Percentiles rank a stretch among this genome's conserved stretches.
phyloP scores from a whole-genome alignment of 2,888 invertebrate genomes.

The Yponomeuta cagnagella region DNA sequence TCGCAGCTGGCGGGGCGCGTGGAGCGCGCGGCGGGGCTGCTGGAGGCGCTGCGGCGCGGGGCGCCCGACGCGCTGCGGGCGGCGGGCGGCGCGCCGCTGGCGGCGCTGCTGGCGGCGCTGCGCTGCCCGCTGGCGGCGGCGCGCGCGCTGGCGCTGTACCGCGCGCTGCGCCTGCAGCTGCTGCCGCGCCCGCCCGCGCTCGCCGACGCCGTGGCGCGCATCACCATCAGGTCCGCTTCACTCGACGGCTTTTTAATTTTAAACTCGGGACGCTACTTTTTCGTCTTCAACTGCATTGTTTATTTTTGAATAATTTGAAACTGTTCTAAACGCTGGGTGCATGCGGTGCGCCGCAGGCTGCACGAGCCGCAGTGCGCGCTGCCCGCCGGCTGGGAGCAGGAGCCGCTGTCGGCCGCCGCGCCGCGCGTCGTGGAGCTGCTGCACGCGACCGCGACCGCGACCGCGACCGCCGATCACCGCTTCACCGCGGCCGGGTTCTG shows the following conservation, averaged over 20 bases:
- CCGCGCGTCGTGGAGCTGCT: conserved; percentile 78
- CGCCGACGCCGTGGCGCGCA: conserved; percentile 79
- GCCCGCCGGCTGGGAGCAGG: conserved; percentile 85
- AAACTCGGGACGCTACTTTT: no score
- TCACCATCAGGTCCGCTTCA: conserved; percentile 77
- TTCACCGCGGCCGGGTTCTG: conserved; percentile 87
- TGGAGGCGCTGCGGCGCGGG: conserved; percentile 53
- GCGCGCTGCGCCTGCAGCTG: conserved; percentile 50
- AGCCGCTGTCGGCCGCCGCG: conserved; percentile 78
- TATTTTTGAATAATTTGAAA: no score
- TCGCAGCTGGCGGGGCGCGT: conserved; percentile 46
- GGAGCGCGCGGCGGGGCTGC: conserved; percentile 41
- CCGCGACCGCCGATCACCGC: conserved; percentile 23
- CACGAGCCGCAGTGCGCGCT: conserved; percentile 88
- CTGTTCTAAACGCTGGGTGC: no score
- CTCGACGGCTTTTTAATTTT: no score
- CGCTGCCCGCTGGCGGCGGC: conserved; percentile 88
- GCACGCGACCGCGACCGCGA: conserved; percentile 60
- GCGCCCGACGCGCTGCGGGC: conserved; percentile 58
- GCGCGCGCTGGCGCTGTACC: conserved; percentile 68
- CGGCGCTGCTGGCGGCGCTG: conserved; percentile 77
- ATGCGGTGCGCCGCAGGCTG: conserved; percentile 51
- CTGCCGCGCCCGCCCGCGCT: conserved; percentile 45
- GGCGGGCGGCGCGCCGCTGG: conserved; percentile 40
- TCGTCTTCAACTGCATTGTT: no score